Percentiles rank a stretch among this genome's conserved stretches.
phyloP scores from a whole-genome alignment of 2,888 invertebrate genomes.

The Mesorhabditis spiculigera region DNA sequence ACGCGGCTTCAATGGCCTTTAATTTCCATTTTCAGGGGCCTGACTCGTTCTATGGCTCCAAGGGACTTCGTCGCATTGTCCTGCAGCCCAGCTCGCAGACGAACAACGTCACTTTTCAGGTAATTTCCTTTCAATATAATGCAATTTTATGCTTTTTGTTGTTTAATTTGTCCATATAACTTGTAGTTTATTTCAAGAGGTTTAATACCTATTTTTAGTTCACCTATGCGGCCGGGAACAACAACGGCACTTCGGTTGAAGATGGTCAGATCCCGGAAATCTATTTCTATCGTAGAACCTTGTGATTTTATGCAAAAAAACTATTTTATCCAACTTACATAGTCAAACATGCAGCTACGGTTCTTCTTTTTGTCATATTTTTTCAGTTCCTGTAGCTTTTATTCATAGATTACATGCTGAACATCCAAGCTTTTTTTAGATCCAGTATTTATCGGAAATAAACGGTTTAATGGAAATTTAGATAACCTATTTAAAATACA shows the following conservation, averaged over 20 bases:
- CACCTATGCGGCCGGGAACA: conserved; percentile 78
- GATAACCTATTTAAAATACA: too few species aligned
- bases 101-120: conserved; percentile 16
- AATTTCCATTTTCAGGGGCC: conserved; percentile 66
- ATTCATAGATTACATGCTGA: conserved; percentile 21
- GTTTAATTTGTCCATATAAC: too few species aligned
- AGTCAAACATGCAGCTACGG: conserved; percentile 6
- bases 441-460: neutral
- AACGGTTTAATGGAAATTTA: too few species aligned
- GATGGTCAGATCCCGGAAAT: conserved; percentile 84
- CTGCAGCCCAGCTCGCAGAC: conserved; percentile 62
- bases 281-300: conserved; percentile 67
- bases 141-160: too few species aligned
- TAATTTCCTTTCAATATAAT: neutral
- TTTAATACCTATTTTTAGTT: conserved; percentile 69
- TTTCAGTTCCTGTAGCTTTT: conserved; percentile 17
- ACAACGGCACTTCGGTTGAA: conserved; percentile 75
- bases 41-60: conserved; percentile 82
- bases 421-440: conserved; percentile 16
- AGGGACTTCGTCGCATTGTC: conserved; percentile 74
- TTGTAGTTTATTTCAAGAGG: too few species aligned
- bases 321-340: neutral
- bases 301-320: neutral
- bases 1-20: too few species aligned
- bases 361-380: conserved; percentile 15